phyloP scores from a whole-genome alignment of 2,888 invertebrate genomes.

The Netelia fuscicornis region DNA sequence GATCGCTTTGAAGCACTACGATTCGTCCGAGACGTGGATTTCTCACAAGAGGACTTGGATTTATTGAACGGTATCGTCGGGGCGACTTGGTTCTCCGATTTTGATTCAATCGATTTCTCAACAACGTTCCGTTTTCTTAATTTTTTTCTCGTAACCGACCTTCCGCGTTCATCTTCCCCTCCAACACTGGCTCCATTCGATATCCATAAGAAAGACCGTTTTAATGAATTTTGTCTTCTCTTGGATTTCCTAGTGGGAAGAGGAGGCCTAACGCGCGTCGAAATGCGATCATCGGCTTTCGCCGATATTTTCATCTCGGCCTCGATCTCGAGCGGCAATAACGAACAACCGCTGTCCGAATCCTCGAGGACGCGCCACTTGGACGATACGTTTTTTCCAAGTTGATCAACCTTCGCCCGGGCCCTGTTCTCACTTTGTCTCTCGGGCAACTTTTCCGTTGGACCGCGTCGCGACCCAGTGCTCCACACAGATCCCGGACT shows the following conservation, averaged over 20 bases:
- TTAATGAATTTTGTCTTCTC: too few species aligned
- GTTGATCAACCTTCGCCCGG: background rate
- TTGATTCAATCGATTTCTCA: constrained; percentile 20
- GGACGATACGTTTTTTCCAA: background rate
- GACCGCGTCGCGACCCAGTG: background rate
- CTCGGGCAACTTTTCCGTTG: background rate
- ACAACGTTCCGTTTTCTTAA: constrained; percentile 20
- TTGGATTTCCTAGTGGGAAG: too few species aligned
- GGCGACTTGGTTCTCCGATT: constrained; percentile 21
- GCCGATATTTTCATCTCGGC: background rate
- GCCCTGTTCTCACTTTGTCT: background rate
- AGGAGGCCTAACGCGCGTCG: background rate
- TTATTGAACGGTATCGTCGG: too few species aligned
- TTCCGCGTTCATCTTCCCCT: background rate
- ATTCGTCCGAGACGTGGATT: background rate
- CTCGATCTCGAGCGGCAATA: too few species aligned
- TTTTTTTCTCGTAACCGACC: constrained; percentile 9
- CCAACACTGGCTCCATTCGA: too few species aligned
- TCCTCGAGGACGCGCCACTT: background rate
- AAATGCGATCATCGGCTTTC: background rate
- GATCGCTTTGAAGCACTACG: background rate
- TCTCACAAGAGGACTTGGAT: too few species aligned
- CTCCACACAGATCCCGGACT: background rate
- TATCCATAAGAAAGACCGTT: too few species aligned
- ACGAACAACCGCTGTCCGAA: background rate